Evolutionary conservation across 2,888 invertebrate genomes (phyloP), one percentile per base, ranked within the genome.

Genomic region (Plusia festucae): DNA sequence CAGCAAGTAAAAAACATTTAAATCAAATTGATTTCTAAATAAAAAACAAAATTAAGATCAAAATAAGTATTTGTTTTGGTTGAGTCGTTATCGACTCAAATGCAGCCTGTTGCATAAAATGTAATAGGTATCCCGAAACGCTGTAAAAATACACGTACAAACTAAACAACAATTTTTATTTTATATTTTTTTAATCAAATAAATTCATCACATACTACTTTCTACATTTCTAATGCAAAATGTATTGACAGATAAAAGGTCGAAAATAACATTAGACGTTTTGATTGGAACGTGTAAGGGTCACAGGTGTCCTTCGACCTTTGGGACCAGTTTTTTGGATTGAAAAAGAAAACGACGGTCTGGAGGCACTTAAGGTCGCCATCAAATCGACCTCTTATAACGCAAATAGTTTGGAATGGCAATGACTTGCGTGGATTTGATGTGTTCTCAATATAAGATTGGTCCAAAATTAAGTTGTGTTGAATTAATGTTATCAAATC

Each of bases 341-440:
- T 90, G 91, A 88, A 92, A 90, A 91, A 87, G 88, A 87, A 88
- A 92, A 90, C 82, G 87, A 90, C 88, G 91, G 90, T 89, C 90
- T 85, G 85, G 83, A 87, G 83, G 85, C 85, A 87, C 85, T 91
- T 89, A 87, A 75, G 83, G 77, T 76, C 65, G 83, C 83, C 82
- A 85, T 90, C 87, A 86, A 86, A 85, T 83, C 82, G 83, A 85
- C 87, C 87, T 88, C 85, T 88, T 87, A 88, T 86, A 83, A 85
- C 75, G 78, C 72, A 70, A 84, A 86, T 83, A 82, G 79, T 67
- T 71, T 71, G 62, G 72, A 77, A 65, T 60, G 75, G 73, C 67
- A 83, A 73, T 79, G 83, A 78, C 79, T 81, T 72, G 75, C 62
- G 71, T 73, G 73, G 76, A 82, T 81, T 80, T 78, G 61, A 72